phyloP scores from a whole-genome alignment of 1,140 invertebrate species.

The Atopsyche davidsoni region DNA sequence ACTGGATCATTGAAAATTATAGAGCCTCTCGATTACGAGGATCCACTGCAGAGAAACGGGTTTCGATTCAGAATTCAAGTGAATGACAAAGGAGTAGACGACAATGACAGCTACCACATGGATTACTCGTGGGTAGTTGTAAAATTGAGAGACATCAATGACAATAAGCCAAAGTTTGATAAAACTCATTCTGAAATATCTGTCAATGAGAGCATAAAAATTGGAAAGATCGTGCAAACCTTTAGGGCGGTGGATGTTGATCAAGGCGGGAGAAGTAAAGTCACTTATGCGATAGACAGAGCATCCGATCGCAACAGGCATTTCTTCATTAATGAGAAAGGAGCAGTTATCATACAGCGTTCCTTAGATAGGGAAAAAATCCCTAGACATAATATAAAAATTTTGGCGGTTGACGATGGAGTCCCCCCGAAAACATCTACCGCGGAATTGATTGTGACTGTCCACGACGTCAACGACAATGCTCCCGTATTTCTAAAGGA shows the following conservation, averaged over 20 bases:
- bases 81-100: conserved; percentile 50
- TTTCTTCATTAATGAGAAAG: conserved; percentile 53
- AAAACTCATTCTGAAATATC: conserved; percentile 55
- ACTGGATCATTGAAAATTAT: conserved; percentile 60
- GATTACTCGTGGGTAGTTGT: conserved; percentile 59
- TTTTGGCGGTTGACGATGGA: conserved; percentile 60
- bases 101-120: conserved; percentile 55
- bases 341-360: conserved; percentile 55
- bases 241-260: conserved; percentile 59
- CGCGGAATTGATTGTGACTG: conserved; percentile 57
- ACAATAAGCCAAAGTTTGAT: conserved; percentile 58
- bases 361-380: conserved; percentile 51
- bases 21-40: conserved; percentile 56
- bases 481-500: conserved; percentile 51
- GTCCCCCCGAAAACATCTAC: conserved; percentile 58
- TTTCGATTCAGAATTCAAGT: conserved; percentile 57
- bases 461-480: conserved; percentile 65
- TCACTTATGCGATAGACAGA: conserved; percentile 53
- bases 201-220: conserved; percentile 56
- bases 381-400: conserved; percentile 53
- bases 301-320: conserved; percentile 52
- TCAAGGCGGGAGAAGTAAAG: conserved; percentile 50
- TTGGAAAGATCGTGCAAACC: conserved; percentile 54
- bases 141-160: conserved; percentile 56
- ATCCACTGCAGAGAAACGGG: conserved; percentile 52